Conservation (phyloP, 2,888 invertebrate species). For the Choristoneura rosaceana region DNA sequence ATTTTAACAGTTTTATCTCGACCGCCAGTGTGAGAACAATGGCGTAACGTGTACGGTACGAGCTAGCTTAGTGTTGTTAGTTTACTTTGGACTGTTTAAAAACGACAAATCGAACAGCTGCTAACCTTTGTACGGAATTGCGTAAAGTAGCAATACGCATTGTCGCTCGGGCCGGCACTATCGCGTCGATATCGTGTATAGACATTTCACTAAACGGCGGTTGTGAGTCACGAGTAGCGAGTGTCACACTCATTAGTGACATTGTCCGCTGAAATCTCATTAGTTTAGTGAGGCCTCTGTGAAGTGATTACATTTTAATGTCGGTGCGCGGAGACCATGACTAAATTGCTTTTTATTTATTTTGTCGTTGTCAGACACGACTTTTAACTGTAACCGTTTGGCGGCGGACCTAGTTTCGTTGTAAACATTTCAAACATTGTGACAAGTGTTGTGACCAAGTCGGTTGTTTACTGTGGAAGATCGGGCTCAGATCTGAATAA, state of each 20-base stretch:
- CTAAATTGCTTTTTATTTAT: conserved; percentile 67
- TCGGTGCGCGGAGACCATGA: conserved; percentile 63
- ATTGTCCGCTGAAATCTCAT: conserved; percentile 81
- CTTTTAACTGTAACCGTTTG: conserved; percentile 61
- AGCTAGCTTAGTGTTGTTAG: conserved; percentile 26
- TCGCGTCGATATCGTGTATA: conserved; percentile 57
- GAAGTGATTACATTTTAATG: conserved; percentile 82
- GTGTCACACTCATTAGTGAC: conserved; percentile 77
- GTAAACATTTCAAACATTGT: conserved; percentile 45
- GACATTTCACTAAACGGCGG: conserved; percentile 69
- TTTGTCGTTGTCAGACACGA: conserved; percentile 56
- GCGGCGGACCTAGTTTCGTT: conserved; percentile 39
- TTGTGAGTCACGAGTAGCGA: conserved; percentile 75
- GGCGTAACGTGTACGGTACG: conserved; percentile 53
- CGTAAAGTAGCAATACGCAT: conserved; percentile 50
- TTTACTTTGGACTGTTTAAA: conserved; percentile 25
- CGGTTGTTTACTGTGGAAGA: conserved; percentile 57
- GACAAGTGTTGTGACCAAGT: conserved; percentile 58
- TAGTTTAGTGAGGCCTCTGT: conserved; percentile 80
- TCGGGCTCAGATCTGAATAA: conserved; percentile 59
- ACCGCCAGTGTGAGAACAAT: conserved; percentile 61
- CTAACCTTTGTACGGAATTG: conserved; percentile 56
- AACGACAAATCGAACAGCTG: conserved; percentile 45
- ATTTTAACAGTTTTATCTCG: conserved; percentile 73
- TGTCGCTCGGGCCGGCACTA: conserved; percentile 33